Base-by-base conservation (phyloP, 2,113 vertebrate species). In the Chaetura pelagica region DNA sequence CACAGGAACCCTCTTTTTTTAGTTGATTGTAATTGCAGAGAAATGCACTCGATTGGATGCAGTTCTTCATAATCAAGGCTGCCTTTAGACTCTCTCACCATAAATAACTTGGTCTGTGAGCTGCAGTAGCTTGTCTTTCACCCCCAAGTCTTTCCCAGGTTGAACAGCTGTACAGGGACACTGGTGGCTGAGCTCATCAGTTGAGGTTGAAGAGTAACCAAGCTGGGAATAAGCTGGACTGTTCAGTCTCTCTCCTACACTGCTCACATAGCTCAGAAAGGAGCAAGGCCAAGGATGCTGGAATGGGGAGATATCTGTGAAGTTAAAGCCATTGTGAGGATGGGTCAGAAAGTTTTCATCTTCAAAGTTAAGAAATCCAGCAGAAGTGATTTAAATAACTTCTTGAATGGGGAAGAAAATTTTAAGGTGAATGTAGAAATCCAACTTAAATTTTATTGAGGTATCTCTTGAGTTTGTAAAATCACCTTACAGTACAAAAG, bases 21-120 rank as follows among this genome's bases (percentile, higher is more conserved):
- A 93, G 90, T 85, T 89, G 85, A 58, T 81, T 94, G 78, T 95
- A 95, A 96, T 58, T 96, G 63, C 88, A 82, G 82, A 84, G 63
- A 81, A 89, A 59, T 18, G n/a, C 52, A 78, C 61, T 82, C 64
- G 48, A 20, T 38, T 93, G 87, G 49, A 38, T 61, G 63, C 57
- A 44, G 55, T 54, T 83, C 63, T 93, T 91, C 26, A 40, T 84
- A 93, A 80, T 80, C 79, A 91, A 81, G 59, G 58, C 58, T 86
- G 34, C 38, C 26, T 73, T 81, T 72, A 80, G 90, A 68, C 30
- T 82, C 27, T 64, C 55, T 77, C 48, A 29, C 67, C 44, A 42
- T 89, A 88, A 90, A 76, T 75, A 94, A 90, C 38, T 52, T 40
- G 24, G n/a, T 55, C 29, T 80, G 55, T 3, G 54, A 84, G 51